Evolutionary conservation across 2,113 vertebrate genomes (phyloP), one percentile per base, ranked within the genome.

Genomic region (Cepphus grylle): DNA sequence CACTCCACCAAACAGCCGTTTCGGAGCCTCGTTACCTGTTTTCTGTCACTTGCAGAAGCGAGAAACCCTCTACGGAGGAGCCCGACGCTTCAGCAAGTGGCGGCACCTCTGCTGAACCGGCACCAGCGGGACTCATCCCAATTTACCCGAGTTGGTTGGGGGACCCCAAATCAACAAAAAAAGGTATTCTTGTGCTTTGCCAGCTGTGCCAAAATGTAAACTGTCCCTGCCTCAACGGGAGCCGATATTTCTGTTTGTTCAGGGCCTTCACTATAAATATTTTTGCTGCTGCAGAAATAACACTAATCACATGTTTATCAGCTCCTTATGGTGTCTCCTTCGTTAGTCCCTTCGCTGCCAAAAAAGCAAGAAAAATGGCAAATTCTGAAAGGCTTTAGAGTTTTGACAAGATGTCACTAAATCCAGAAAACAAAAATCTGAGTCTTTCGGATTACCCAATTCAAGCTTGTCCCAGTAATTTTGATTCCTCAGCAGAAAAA

Each of bases 401-500:
- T 72, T 86, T 59, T 71, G n/a, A 89, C 38, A 50, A 47, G 52
- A 40, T 4, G n/a, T 21, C 49, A 18, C 34, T 89, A 12, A 76
- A 61, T 18, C 23, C 14, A 52, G 47, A 74, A 50, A 81, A 38
- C 47, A 84, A 23, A 77, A 88, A 3, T 14, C 42, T 25, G 59
- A 80, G 62, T n/a, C 15, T 27, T 74, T 81, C 23, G 34, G 50
- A 71, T 84, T 43, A 25, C 23, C 36, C 32, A 26, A 34, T 18
- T 25, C 34, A 52, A 58, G 12, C 15, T 47, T 55, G 6, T 55
- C 79, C 76, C 42, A 21, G 18, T 2, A 6, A 11, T 38, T 73
- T 49, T 73, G 40, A 81, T 83, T 88, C 63, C 49, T 83, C 58
- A 83, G 50, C 38, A 90, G 82, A 90, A 95, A 90, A 73, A n/a